Evolutionary conservation across 2,888 invertebrate species (phyloP).

Genomic region (Thyatira batis): DNA sequence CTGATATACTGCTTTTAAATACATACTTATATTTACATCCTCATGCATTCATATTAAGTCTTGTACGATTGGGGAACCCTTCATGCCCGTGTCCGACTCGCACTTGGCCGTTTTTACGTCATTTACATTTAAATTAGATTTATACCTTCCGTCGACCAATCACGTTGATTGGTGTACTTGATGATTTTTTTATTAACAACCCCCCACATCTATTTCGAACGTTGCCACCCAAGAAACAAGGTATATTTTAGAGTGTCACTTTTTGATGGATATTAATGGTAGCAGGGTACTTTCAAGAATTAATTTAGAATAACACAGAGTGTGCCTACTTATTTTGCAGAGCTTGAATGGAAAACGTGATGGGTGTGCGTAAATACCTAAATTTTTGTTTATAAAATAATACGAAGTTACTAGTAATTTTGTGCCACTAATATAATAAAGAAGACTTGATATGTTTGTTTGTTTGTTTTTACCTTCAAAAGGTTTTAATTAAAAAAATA

Average conservation of each 20-base stretch:
- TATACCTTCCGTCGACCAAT: slow-evolving; percentile 26
- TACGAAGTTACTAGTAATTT: too few species aligned
- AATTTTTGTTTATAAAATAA: not conserved
- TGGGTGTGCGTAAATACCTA: not conserved
- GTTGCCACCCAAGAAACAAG: slow-evolving; percentile 3
- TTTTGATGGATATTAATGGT: slow-evolving; percentile 7
- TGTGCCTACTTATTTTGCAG: slow-evolving; percentile 3
- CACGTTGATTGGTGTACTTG: slow-evolving; percentile 24
- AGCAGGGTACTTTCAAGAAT: slow-evolving; percentile 1
- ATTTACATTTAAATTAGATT: slow-evolving; percentile 53
- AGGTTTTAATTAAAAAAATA: too few species aligned
- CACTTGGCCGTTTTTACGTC: slow-evolving; percentile 13
- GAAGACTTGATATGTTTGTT: too few species aligned
- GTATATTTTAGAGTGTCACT: slow-evolving; percentile 3
- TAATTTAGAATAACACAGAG: slow-evolving; percentile 6
- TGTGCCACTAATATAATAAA: too few species aligned
- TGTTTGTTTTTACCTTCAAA: too few species aligned
- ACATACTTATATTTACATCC: too few species aligned
- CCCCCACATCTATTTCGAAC: slow-evolving; percentile 7
- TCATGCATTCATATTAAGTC: too few species aligned
- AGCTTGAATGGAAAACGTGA: slow-evolving; percentile 4
- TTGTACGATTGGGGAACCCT: too few species aligned
- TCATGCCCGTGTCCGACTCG: too few species aligned
- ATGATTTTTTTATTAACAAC: slow-evolving; percentile 21
- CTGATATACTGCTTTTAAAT: too few species aligned